Conservation (phyloP, 2,797 vertebrate species). For the Anomalospiza imberbis region DNA sequence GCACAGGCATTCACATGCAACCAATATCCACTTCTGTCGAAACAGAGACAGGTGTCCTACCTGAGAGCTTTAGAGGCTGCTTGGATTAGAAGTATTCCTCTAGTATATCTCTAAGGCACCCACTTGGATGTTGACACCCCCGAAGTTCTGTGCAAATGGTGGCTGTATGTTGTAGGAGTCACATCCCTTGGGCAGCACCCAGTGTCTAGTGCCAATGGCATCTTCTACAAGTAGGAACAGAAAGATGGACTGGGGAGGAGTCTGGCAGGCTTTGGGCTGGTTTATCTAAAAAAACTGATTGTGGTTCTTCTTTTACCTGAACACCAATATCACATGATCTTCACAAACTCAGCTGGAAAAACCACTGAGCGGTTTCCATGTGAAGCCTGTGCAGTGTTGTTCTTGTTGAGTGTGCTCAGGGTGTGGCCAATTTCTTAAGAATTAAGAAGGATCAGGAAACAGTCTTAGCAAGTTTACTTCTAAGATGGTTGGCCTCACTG, state of each 20-base stretch:
- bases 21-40: neutral
- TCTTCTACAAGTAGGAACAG: neutral
- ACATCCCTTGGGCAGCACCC: rapidly evolving
- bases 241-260: neutral
- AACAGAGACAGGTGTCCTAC: neutral
- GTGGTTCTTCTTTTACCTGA: neutral
- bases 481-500: neutral
- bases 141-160: neutral
- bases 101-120: neutral
- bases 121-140: neutral
- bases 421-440: neutral
- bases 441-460: neutral
- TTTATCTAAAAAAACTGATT: neutral
- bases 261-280: neutral
- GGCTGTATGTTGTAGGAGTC: neutral
- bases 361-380: neutral
- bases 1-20: neutral
- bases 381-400: neutral
- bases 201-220: neutral
- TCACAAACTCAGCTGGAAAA: neutral
- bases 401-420: neutral
- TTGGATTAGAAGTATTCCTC: neutral
- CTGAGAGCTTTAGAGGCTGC: neutral
- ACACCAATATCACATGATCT: neutral
- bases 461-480: neutral